Evolutionary conservation across 2,888 invertebrate species (phyloP).

Genomic region (Cabera pusaria): DNA sequence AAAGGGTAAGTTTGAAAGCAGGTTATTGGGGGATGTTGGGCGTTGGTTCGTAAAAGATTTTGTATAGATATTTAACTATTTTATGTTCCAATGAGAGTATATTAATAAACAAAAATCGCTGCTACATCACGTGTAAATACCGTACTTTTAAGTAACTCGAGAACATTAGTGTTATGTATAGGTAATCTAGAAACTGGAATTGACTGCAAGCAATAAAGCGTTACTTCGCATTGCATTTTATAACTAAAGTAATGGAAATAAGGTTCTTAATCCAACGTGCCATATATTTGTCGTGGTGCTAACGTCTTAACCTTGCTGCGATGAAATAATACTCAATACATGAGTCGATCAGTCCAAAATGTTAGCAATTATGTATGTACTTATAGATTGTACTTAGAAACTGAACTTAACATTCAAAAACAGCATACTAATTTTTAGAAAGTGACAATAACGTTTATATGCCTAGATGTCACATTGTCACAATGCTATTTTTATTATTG

Average conservation of each 20-base stretch:
- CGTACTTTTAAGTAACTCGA: conserved; percentile 17
- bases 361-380: conserved; percentile 55
- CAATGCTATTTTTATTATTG: too few relatives aligned
- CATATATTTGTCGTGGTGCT: conserved; percentile 60
- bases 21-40: too few relatives aligned
- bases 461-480: conserved; percentile 18
- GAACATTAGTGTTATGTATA: conserved; percentile 25
- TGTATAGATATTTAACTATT: too few relatives aligned
- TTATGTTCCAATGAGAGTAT: too few relatives aligned
- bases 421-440: conserved; percentile 18
- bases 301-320: conserved; percentile 35
- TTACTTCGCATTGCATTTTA: conserved; percentile 47
- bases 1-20: too few relatives aligned
- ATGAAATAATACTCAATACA: conserved; percentile 28
- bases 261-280: conserved; percentile 57
- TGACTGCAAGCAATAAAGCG: conserved; percentile 61
- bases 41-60: too few relatives aligned
- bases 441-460: conserved; percentile 24
- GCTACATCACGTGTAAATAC: conserved; percentile 17
- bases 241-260: conserved; percentile 36
- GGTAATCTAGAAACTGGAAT: conserved; percentile 45
- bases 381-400: conserved; percentile 57
- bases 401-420: conserved; percentile 6
- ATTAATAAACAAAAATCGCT: conserved; percentile 3
- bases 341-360: conserved; percentile 37